A percentile compares a stretch with the other conserved stretches of the same genome.
Conservation (phyloP, 2,113 vertebrate genomes). For the Holacanthus passer region DNA sequence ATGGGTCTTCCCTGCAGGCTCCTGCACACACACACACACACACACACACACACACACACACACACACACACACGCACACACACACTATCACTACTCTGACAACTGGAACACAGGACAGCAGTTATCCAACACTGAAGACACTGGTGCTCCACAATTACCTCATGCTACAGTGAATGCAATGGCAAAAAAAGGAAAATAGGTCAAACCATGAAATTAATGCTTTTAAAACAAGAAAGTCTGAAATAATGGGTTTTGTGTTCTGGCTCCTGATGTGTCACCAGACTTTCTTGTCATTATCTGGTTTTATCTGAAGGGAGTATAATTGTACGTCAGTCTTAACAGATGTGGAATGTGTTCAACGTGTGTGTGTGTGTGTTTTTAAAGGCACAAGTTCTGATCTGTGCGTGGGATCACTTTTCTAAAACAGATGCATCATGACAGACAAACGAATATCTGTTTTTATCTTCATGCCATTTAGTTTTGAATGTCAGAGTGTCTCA, state of each 20-base stretch:
- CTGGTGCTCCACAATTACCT: conserved; percentile 42
- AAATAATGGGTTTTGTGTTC: conserved; percentile 36
- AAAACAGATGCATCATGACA: conserved; percentile 10
- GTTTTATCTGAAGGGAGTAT: conserved; percentile 18
- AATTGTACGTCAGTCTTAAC: neutral
- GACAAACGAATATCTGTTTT: conserved; percentile 13
- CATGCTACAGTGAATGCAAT: conserved; percentile 34
- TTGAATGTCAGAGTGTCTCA: conserved; percentile 24
- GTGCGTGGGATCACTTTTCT: conserved; percentile 10
- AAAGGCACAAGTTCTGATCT: conserved; percentile 1
- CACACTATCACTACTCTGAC: conserved; percentile 37
- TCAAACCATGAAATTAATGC: conserved; percentile 53
- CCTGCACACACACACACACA: conserved; percentile 20
- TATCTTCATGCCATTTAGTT: conserved; percentile 39
- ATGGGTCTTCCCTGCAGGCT: conserved; percentile 66
- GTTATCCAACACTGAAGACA: conserved; percentile 53
- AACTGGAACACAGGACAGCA: conserved; percentile 65
- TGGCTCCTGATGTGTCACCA: conserved; percentile 12
- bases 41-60: conserved; percentile 23
- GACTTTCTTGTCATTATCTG: conserved; percentile 14
- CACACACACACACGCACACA: neutral
- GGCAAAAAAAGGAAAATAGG: conserved; percentile 61
- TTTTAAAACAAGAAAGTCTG: conserved; percentile 46
- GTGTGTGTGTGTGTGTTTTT: neutral
- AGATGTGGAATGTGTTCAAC: conserved; percentile 1